These are phyloP conservation scores for Cyclargus thomasi DNA, from an alignment of 1,140 invertebrate species.

Conservation along the genomic window DNA sequence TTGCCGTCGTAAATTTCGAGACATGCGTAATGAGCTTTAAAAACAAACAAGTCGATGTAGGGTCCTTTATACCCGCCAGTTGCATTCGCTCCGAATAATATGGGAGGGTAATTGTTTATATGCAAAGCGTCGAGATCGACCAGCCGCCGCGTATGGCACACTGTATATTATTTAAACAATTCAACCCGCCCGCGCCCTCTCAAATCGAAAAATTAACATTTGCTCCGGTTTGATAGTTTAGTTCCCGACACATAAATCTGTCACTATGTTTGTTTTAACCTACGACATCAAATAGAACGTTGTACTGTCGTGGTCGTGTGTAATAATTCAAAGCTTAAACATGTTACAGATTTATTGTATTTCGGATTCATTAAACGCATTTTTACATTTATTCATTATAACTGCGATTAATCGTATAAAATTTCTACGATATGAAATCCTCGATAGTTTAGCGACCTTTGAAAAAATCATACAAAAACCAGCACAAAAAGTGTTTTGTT, in stretches of 20 bases:
- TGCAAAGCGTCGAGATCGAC: slow-evolving; percentile 65
- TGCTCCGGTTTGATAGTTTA: slow-evolving; percentile 5
- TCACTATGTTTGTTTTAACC: slow-evolving; percentile 7
- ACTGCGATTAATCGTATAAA: neutral
- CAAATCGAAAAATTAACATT: slow-evolving; percentile 15
- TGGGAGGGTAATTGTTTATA: slow-evolving; percentile 66
- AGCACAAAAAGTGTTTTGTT: slow-evolving; percentile 51
- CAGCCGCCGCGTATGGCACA: slow-evolving; percentile 38
- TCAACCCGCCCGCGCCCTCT: slow-evolving; percentile 27
- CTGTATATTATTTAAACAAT: slow-evolving; percentile 36
- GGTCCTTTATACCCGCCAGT: slow-evolving; percentile 51
- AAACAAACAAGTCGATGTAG: slow-evolving; percentile 60
- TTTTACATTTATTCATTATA: no score
- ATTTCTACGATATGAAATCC: neutral
- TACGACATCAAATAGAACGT: slow-evolving; percentile 1
- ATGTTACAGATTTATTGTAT: neutral
- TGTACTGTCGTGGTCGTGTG: neutral
- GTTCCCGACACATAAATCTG: slow-evolving; percentile 12
- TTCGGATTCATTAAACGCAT: neutral
- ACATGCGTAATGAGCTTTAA: slow-evolving; percentile 55
- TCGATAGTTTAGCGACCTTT: slow-evolving; percentile 12
- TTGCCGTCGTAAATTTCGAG: slow-evolving; percentile 51
- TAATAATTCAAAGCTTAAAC: neutral
- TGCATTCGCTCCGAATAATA: slow-evolving; percentile 57
- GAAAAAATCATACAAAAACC: slow-evolving; percentile 23